Percentiles rank a stretch among this genome's conserved stretches.
phyloP scores from a whole-genome alignment of 2,113 vertebrate genomes.

The Sarotherodon lohbergeri region DNA sequence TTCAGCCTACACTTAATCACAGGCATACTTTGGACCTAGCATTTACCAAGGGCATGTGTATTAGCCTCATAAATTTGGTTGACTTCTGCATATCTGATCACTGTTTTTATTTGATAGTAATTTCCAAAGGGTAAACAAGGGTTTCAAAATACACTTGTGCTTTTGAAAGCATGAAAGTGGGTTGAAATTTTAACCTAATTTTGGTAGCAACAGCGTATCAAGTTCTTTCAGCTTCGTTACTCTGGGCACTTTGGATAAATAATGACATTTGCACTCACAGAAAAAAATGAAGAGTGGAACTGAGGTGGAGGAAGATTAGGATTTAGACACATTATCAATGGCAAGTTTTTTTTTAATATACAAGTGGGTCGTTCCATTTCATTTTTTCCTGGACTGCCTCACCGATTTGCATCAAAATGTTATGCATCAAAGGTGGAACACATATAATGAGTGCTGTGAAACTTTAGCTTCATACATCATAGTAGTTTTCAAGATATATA shows the following conservation, averaged over 20 bases:
- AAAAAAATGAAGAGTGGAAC: background rate
- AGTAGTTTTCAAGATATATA: background rate
- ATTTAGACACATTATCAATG: background rate
- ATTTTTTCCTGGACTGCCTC: background rate
- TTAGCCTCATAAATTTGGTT: background rate
- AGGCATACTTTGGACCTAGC: background rate
- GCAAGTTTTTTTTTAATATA: background rate
- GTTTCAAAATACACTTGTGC: background rate
- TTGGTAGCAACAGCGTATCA: background rate
- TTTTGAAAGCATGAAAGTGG: background rate
- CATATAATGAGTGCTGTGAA: background rate
- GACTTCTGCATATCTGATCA: background rate
- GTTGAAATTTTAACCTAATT: background rate
- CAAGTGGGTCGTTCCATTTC: fast-evolving
- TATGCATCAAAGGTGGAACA: background rate
- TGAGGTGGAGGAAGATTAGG: background rate
- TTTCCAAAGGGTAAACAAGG: background rate
- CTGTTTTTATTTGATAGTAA: background rate
- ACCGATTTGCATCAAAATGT: background rate
- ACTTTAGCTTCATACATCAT: background rate
- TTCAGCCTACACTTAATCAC: background rate
- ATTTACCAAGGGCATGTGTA: background rate
- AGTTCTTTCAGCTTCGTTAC: background rate
- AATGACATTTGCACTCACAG: background rate
- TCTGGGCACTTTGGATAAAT: background rate